Conservation (phyloP, 2,113 vertebrate species). For the Salvelinus alpinus region DNA sequence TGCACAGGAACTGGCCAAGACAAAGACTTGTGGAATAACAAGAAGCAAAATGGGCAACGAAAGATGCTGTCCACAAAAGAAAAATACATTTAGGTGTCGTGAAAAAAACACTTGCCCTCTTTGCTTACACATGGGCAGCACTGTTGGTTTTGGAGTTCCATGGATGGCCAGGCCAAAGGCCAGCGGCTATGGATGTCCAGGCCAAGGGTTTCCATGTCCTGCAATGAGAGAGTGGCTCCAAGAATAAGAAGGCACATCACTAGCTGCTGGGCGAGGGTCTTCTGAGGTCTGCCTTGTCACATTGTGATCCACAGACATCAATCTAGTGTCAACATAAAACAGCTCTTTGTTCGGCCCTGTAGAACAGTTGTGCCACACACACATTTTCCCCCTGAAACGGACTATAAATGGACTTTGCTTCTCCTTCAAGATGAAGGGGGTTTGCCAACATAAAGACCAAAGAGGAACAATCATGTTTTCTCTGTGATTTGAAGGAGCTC, state of each 20-base stretch:
- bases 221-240: slow-evolving; percentile 52
- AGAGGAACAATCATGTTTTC: slow-evolving; percentile 51
- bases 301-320: slow-evolving; percentile 35
- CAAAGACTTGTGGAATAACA: slow-evolving; percentile 35
- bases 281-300: slow-evolving; percentile 43
- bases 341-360: slow-evolving; percentile 41
- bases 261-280: slow-evolving; percentile 31
- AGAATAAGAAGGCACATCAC: slow-evolving; percentile 46
- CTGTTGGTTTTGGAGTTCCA: slow-evolving; percentile 17
- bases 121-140: slow-evolving; percentile 32
- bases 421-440: slow-evolving; percentile 31
- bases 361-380: slow-evolving; percentile 14
- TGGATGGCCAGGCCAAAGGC: slow-evolving; percentile 9
- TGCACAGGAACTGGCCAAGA: slow-evolving; percentile 29
- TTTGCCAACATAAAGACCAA: slow-evolving; percentile 45
- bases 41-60: slow-evolving; percentile 28
- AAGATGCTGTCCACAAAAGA: slow-evolving; percentile 34
- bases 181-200: neutral
- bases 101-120: slow-evolving; percentile 41
- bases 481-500: slow-evolving; percentile 55
- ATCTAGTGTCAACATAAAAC: slow-evolving; percentile 37
- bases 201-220: slow-evolving; percentile 2
- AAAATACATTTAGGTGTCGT: slow-evolving; percentile 10
- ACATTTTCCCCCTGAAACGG: slow-evolving; percentile 36
- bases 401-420: slow-evolving; percentile 37